Conservation (phyloP, 1,140 invertebrate species). For the Lineus longissimus region DNA sequence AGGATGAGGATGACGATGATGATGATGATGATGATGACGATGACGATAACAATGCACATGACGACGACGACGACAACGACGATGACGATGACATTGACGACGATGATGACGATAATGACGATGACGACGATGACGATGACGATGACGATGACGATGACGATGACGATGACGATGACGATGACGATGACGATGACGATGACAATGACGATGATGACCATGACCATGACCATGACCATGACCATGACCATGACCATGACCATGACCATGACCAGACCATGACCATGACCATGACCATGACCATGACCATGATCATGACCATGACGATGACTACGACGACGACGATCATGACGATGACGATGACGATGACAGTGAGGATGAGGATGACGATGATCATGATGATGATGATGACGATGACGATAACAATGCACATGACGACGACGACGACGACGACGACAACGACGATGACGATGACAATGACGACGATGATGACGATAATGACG, state of each 20-base stretch:
- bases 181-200: slow-evolving; percentile 6
- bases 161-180: slow-evolving; percentile 8
- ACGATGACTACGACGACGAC: no score
- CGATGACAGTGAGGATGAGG: no score
- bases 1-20: slow-evolving; percentile 8
- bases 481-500: not conserved
- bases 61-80: no score
- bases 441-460: no score
- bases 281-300: no score
- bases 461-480: slow-evolving; percentile 4
- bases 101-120: slow-evolving; percentile 7
- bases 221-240: no score
- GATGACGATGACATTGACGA: not conserved
- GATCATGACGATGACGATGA: no score
- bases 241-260: no score
- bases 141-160: slow-evolving; percentile 9
- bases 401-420: slow-evolving; percentile 8
- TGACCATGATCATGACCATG: no score
- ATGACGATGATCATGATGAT: slow-evolving; percentile 9
- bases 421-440: no score
- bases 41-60: not conserved
- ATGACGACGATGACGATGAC: slow-evolving; percentile 6
- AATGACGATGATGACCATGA: slow-evolving; percentile 8
- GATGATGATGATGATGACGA: slow-evolving; percentile 9
- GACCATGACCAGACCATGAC: no score